Percentiles rank a stretch among this genome's conserved stretches.
phyloP scores from a whole-genome alignment of 2,888 invertebrate species.

The Adela reaumurella region DNA sequence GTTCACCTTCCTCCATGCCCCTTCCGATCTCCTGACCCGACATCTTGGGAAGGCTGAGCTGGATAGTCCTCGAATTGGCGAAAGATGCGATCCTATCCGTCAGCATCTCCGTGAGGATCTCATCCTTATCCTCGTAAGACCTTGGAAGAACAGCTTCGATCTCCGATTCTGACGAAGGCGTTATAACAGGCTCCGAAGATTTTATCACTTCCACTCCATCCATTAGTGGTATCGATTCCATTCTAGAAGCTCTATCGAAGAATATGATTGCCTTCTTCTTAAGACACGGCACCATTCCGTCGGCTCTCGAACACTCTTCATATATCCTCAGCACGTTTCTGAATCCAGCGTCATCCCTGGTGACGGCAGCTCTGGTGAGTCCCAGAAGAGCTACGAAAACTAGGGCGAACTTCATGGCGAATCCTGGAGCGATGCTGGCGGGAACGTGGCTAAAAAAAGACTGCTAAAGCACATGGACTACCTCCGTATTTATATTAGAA shows the following conservation, averaged over 20 bases:
- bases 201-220: conserved; percentile 68
- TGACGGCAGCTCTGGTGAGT: conserved; percentile 19
- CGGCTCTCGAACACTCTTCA: conserved; percentile 71
- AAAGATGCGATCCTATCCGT: conserved; percentile 68
- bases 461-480: conserved; percentile 37
- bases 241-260: conserved; percentile 69
- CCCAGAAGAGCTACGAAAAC: conserved; percentile 22
- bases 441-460: conserved; percentile 48
- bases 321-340: conserved; percentile 67
- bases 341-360: conserved; percentile 49
- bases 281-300: conserved; percentile 69
- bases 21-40: conserved; percentile 64
- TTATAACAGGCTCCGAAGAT: conserved; percentile 36
- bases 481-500: conserved; percentile 44
- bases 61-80: conserved; percentile 71
- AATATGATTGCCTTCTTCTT: conserved; percentile 80
- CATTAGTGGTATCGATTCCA: conserved; percentile 57
- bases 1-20: conserved; percentile 72
- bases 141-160: conserved; percentile 67
- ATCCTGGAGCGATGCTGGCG: conserved; percentile 21
- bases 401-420: conserved; percentile 29
- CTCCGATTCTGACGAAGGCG: conserved; percentile 61
- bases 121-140: conserved; percentile 63
- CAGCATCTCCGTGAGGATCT: conserved; percentile 63
- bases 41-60: conserved; percentile 72